phyloP scores from a whole-genome alignment of 2,888 invertebrate species.

The Leucoptera coffeella region DNA sequence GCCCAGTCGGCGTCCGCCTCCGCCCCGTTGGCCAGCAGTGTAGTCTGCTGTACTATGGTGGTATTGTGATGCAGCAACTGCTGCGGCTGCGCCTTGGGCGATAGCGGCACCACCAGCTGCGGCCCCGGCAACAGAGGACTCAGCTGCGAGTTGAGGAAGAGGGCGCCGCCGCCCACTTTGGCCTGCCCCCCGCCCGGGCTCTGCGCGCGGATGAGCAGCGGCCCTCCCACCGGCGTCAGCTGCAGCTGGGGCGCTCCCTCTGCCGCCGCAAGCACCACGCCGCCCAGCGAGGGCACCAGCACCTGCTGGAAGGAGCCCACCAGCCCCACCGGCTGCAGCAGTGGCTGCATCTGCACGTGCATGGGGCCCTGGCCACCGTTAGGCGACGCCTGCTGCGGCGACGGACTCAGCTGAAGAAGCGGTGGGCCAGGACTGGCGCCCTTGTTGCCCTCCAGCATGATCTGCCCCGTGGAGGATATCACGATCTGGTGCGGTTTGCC shows the following conservation, averaged over 20 bases:
- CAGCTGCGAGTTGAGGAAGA: too few relatives aligned
- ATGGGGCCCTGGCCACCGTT: too few relatives aligned
- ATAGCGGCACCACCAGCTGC: constrained; percentile 65
- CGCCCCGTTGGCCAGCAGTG: constrained; percentile 66
- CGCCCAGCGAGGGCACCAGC: constrained; percentile 72
- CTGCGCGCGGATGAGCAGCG: constrained; percentile 73
- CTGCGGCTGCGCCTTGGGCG: constrained; percentile 70
- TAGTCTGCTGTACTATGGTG: constrained; percentile 77
- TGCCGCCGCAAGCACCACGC: constrained; percentile 79
- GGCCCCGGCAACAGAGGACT: constrained; percentile 74
- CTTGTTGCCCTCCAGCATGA: too few relatives aligned
- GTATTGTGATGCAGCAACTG: constrained; percentile 83
- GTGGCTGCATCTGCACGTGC: too few relatives aligned
- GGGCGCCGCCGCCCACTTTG: too few relatives aligned
- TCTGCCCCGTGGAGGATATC: constrained; percentile 70
- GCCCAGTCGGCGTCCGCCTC: constrained; percentile 11
- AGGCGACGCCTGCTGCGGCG: too few relatives aligned
- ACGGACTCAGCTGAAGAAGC: too few relatives aligned
- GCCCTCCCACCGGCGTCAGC: constrained; percentile 64
- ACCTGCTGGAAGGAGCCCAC: constrained; percentile 72
- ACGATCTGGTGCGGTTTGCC: constrained; percentile 61
- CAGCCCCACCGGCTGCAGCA: constrained; percentile 71
- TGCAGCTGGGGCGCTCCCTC: too few relatives aligned
- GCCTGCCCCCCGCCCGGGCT: too few relatives aligned
- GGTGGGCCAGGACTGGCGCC: too few relatives aligned